Conservation (phyloP, 35 echinoderm and acorn worm species). For the Lytechinus variegatus region DNA sequence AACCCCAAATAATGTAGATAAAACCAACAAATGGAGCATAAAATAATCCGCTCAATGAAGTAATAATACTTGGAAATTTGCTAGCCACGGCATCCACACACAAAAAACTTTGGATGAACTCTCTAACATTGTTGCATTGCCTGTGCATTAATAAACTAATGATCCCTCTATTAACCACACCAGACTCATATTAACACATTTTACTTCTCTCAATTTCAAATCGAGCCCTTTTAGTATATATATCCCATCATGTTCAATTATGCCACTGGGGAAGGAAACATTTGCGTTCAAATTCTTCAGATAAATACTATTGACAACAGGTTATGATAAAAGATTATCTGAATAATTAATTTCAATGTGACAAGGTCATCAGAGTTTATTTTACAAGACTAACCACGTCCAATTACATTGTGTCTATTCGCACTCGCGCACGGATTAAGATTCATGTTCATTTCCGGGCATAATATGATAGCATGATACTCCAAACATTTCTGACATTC, state of each 20-base stretch:
- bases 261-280: not conserved
- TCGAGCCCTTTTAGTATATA: too few relatives aligned
- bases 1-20: not conserved
- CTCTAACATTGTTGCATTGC: not conserved
- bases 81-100: not conserved
- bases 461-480: not conserved
- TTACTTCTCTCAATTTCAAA: not conserved
- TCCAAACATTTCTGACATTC: not conserved
- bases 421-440: not conserved
- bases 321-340: not conserved
- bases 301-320: not conserved
- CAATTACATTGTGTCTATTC: not conserved
- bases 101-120: not conserved
- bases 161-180: not conserved
- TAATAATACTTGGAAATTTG: not conserved
- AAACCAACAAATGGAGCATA: not conserved
- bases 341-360: not conserved
- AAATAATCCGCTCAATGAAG: not conserved
- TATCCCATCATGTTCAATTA: too few relatives aligned
- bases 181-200: not conserved
- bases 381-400: not conserved
- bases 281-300: not conserved
- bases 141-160: not conserved
- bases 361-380: not conserved
- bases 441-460: slow-evolving; percentile 17